Base-by-base conservation (phyloP, 53 echinoderm and acorn worm species). In the Crossaster papposus region DNA sequence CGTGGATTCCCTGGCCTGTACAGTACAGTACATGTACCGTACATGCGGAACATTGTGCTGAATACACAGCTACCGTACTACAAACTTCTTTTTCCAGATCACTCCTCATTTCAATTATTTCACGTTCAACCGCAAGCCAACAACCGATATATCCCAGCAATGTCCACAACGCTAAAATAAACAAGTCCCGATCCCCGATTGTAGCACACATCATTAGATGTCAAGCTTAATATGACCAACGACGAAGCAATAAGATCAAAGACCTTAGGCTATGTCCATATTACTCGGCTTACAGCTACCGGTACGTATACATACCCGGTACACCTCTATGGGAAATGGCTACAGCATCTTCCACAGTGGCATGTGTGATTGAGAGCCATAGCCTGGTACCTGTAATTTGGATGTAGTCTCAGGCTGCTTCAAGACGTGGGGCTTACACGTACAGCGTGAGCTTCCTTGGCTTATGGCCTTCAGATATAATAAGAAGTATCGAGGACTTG, bases 401-500 rank as follows among this genome's bases (percentile, higher is more conserved):
- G n/a, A n/a, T n/a, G n/a, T n/a, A n/a, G n/a, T n/a, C n/a, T 44
- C 9, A 44, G 44, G 44, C 68, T 68, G 68, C 11, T 68, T n/a
- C 28, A 58, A 23, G 68, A 68, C 22, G 29, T n/a, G n/a, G n/a
- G 68, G 9, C 28, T 68, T 58, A 58, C n/a, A n/a, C n/a, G n/a
- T n/a, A n/a, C 58, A 14, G 2, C 2, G 28, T 28, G 0, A 68
- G 28, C 28, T 26, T 68, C 68, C 68, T 68, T 68, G 68, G 68
- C 23, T 33, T 33, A 35, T 74, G 28, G 36, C 75, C 75, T 74
- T 10, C 75, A 35, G 75, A 74, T 74, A 35, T 35, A 74, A 36
- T 74, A 74, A 74, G 33, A 68, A 33, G 30, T 32, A 81, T 70
- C 82, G 35, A 64, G 65, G 82, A 36, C 82, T 38, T n/a, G n/a